A percentile compares a stretch with the other conserved stretches of the same genome.
Evolutionary conservation across 1,140 invertebrate genomes (phyloP).

Genomic region (Oryzaephilus surinamensis): DNA sequence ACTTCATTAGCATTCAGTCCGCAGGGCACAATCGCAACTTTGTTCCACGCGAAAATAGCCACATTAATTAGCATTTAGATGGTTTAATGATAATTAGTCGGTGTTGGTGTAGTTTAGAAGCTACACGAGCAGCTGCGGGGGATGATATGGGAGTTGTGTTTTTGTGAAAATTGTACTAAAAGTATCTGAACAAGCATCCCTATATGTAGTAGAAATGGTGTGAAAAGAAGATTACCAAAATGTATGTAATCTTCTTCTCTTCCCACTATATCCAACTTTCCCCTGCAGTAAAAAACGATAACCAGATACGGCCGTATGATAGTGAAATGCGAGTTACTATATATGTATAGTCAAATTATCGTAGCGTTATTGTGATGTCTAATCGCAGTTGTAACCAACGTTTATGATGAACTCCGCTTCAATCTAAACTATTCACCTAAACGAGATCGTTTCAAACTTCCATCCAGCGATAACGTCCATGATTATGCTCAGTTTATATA

Average conservation of each 20-base stretch:
- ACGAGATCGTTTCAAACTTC: slow-evolving; percentile 24
- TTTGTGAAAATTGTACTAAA: too few species aligned
- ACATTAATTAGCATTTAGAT: slow-evolving; percentile 47
- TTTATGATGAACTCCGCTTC: slow-evolving; percentile 26
- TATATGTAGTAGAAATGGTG: slow-evolving; percentile 27
- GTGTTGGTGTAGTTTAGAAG: too few species aligned
- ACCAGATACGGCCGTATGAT: too few species aligned
- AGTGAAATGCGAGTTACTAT: slow-evolving; percentile 4
- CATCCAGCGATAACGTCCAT: slow-evolving; percentile 13
- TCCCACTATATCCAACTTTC: too few species aligned
- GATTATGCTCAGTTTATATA: slow-evolving; percentile 19
- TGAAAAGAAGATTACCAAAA: slow-evolving; percentile 35
- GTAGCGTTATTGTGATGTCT: slow-evolving; percentile 15
- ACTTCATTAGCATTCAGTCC: slow-evolving; percentile 37
- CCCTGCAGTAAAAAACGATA: too few species aligned
- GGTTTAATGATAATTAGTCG: slow-evolving; percentile 43
- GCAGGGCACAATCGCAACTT: slow-evolving; percentile 29
- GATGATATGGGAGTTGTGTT: slow-evolving; percentile 28
- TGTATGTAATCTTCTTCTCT: too few species aligned
- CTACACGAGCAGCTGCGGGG: slow-evolving; percentile 31
- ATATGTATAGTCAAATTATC: slow-evolving; percentile 24
- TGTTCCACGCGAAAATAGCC: slow-evolving; percentile 40
- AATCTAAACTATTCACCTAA: slow-evolving; percentile 18
- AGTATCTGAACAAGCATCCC: too few species aligned
- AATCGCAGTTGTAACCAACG: slow-evolving; percentile 15